These are phyloP conservation scores for Lysandra coridon DNA, from an alignment of 2,888 invertebrate species.

Conservation along the genomic window DNA sequence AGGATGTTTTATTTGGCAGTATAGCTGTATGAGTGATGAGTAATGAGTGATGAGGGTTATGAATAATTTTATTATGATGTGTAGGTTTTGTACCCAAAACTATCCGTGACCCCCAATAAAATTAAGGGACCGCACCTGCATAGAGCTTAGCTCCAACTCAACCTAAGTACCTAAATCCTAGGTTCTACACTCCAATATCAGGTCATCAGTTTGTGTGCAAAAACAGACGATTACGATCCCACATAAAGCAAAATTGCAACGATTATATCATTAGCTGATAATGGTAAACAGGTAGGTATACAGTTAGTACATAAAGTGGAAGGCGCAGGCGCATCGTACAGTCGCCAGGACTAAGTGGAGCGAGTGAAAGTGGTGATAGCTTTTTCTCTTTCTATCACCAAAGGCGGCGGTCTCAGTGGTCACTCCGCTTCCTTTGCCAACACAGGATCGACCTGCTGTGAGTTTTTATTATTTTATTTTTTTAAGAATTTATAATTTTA, in stretches of 20 bases:
- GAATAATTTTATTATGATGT: too few relatives aligned
- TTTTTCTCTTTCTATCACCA: slow-evolving; percentile 57
- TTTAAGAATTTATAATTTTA: slow-evolving; percentile 32
- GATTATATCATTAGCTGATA: slow-evolving; percentile 67
- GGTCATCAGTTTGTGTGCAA: slow-evolving; percentile 38
- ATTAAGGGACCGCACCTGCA: too few relatives aligned
- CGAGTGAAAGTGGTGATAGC: slow-evolving; percentile 71
- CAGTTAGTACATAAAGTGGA: slow-evolving; percentile 43
- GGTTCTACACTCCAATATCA: neutral
- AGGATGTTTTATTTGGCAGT: too few relatives aligned
- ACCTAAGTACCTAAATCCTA: neutral
- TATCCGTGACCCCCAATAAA: too few relatives aligned
- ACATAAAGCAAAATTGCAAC: slow-evolving; percentile 62
- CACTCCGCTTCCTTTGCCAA: slow-evolving; percentile 52
- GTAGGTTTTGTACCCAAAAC: too few relatives aligned
- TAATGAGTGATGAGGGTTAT: too few relatives aligned
- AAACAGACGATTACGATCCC: slow-evolving; percentile 60
- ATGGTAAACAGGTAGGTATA: slow-evolving; percentile 64
- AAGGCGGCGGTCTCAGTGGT: slow-evolving; percentile 49
- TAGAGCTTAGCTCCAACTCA: neutral
- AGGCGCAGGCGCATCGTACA: slow-evolving; percentile 50
- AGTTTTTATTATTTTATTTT: slow-evolving; percentile 41
- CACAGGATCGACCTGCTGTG: slow-evolving; percentile 43
- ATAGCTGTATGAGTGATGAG: too few relatives aligned
- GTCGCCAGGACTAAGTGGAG: slow-evolving; percentile 65